phyloP scores from a whole-genome alignment of 1,140 invertebrate species.

The Gryon sp. region DNA sequence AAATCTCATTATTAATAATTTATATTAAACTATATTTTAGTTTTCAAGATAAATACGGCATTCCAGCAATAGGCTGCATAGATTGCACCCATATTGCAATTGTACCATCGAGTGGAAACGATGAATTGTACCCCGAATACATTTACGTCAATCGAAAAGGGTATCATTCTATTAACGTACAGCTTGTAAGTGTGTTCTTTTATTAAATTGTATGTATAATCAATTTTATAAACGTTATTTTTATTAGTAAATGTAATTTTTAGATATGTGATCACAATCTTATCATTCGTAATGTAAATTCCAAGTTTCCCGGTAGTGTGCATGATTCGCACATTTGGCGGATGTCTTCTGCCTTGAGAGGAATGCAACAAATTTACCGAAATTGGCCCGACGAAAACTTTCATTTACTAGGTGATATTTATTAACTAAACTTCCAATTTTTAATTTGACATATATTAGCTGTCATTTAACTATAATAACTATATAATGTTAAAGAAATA shows the following conservation, averaged over 20 bases:
- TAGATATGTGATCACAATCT: constrained; percentile 19
- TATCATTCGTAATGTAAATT: constrained; percentile 9
- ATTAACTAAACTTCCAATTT: too few species aligned
- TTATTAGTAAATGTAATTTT: too few species aligned
- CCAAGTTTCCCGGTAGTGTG: constrained; percentile 7
- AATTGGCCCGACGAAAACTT: constrained; percentile 9
- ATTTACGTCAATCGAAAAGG: constrained; percentile 19
- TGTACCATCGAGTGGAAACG: background rate
- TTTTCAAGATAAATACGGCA: too few species aligned
- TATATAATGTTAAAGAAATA: too few species aligned
- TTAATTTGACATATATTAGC: too few species aligned
- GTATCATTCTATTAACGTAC: constrained; percentile 7
- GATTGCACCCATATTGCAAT: constrained; percentile 13
- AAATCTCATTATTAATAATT: too few species aligned
- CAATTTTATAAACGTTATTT: too few species aligned
- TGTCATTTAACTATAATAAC: too few species aligned
- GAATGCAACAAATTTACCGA: background rate
- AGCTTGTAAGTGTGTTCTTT: constrained; percentile 1
- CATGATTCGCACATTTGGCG: constrained; percentile 26
- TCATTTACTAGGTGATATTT: background rate
- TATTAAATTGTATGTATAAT: background rate
- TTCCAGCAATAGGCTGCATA: constrained; percentile 3
- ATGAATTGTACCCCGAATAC: constrained; percentile 4
- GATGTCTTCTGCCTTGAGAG: background rate
- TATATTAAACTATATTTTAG: too few species aligned